phyloP scores from a whole-genome alignment of 2,113 vertebrate genomes.

The Lepidothrix coronata region DNA sequence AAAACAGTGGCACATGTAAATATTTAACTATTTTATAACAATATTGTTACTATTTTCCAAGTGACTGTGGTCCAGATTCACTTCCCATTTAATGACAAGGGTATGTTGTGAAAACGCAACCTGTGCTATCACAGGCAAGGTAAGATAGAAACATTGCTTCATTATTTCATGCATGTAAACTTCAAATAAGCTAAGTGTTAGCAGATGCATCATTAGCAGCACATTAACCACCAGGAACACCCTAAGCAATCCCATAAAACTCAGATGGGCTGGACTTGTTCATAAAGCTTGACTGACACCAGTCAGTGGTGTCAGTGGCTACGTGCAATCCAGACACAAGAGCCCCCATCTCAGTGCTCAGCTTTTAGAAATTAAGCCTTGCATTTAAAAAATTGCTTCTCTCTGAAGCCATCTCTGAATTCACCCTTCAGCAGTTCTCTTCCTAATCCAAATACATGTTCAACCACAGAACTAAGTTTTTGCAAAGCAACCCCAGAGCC shows the following conservation, averaged over 20 bases:
- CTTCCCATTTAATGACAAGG: not conserved
- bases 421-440: not conserved
- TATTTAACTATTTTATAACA: not conserved
- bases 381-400: not conserved
- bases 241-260: not conserved
- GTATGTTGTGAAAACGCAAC: not conserved
- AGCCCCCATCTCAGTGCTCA: not conserved
- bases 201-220: not conserved
- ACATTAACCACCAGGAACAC: not conserved
- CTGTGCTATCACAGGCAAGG: not conserved
- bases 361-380: not conserved
- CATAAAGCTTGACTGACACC: not conserved
- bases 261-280: too few relatives aligned
- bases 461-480: not conserved
- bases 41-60: not conserved
- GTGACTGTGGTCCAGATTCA: not conserved
- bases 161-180: not conserved
- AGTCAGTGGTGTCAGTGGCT: not conserved
- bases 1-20: not conserved
- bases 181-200: not conserved
- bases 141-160: not conserved
- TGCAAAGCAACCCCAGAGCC: not conserved
- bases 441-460: not conserved
- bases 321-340: rapidly evolving
- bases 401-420: not conserved